phyloP scores from a whole-genome alignment of 2,797 vertebrate genomes.

The Sitta carolinensis region DNA sequence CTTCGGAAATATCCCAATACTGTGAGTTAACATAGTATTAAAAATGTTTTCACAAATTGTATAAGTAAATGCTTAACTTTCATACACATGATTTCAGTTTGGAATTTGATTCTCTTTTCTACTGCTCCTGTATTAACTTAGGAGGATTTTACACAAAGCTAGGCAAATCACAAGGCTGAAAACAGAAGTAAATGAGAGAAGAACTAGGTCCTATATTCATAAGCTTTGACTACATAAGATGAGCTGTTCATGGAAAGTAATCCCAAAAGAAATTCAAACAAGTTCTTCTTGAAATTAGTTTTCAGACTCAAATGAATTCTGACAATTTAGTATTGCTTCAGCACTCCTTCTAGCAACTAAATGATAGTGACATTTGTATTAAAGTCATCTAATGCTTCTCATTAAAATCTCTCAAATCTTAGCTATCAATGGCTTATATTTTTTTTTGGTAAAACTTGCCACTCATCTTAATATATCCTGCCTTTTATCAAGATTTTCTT shows the following conservation, averaged over 20 bases:
- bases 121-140: neutral
- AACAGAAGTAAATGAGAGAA: neutral
- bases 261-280: conserved; percentile 1
- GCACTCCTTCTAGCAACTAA: neutral
- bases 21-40: neutral
- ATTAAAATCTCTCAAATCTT: conserved; percentile 20
- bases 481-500: conserved; percentile 1
- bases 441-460: neutral
- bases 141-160: neutral
- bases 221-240: neutral
- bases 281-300: conserved; percentile 28
- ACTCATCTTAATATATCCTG: neutral
- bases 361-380: conserved; percentile 34
- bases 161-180: neutral
- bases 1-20: neutral
- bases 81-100: neutral
- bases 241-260: neutral
- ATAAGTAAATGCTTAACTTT: neutral
- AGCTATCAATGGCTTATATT: neutral
- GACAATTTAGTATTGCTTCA: conserved; percentile 31
- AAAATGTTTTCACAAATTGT: neutral
- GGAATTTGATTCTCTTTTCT: neutral
- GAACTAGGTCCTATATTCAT: neutral
- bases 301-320: conserved; percentile 33
- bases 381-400: conserved; percentile 16